Evolutionary conservation across 2,113 vertebrate genomes (phyloP).

Genomic region (Phylloscopus trochilus): DNA sequence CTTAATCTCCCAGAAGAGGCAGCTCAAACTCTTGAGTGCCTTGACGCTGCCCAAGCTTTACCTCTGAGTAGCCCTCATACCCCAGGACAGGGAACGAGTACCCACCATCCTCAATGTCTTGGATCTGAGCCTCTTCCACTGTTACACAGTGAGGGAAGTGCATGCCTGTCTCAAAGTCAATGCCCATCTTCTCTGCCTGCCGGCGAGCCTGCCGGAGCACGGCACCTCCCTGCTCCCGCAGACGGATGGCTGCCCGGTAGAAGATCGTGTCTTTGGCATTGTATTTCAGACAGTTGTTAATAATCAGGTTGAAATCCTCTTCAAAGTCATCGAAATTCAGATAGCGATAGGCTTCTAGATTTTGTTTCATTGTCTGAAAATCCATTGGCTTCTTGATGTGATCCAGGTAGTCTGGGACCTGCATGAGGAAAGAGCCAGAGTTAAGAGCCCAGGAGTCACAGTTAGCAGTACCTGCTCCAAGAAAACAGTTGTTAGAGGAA

Average conservation of each 20-base stretch:
- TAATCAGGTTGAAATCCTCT: slow-evolving; percentile 94
- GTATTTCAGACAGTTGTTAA: slow-evolving; percentile 98
- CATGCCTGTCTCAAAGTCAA: slow-evolving; percentile 96
- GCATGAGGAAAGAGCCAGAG: slow-evolving; percentile 27
- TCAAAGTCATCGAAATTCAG: slow-evolving; percentile 95
- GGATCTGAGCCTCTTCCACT: slow-evolving; percentile 78
- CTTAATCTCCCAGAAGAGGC: background rate
- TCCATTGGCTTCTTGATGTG: slow-evolving; percentile 99
- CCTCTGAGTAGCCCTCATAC: background rate
- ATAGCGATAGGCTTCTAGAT: slow-evolving; percentile 92
- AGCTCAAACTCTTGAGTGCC: background rate
- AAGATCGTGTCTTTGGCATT: slow-evolving; percentile 99
- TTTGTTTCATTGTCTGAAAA: slow-evolving; percentile 97
- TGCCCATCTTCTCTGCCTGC: slow-evolving; percentile 94
- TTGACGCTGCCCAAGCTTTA: background rate
- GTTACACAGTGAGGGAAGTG: slow-evolving; percentile 88
- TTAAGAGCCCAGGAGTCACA: background rate
- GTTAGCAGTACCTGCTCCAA: slow-evolving; percentile 57
- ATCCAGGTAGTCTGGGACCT: slow-evolving; percentile 98
- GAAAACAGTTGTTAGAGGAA: slow-evolving; percentile 51
- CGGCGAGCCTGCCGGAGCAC: slow-evolving; percentile 90
- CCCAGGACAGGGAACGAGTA: background rate
- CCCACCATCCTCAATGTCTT: slow-evolving; percentile 75
- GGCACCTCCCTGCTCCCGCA: slow-evolving; percentile 87
- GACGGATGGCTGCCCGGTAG: slow-evolving; percentile 91